These are phyloP conservation scores for Macrosteles quadrilineatus DNA, from an alignment of 1,140 invertebrate genomes.

Conservation along the genomic window DNA sequence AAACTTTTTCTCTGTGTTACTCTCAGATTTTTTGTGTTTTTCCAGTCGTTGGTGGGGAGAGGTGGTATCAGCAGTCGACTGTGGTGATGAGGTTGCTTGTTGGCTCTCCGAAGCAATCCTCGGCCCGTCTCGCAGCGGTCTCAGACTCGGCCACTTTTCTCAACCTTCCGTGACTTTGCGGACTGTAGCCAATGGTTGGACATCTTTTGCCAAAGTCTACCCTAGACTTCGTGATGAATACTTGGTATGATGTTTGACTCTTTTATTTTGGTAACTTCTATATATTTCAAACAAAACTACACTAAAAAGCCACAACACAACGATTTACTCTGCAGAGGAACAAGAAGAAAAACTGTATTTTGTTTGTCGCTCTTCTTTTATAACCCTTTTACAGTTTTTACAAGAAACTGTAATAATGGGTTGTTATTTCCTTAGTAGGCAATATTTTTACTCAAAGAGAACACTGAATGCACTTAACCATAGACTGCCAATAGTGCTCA, in stretches of 20 bases:
- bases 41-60: conserved; percentile 41
- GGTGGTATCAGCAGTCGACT: conserved; percentile 57
- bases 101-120: conserved; percentile 63
- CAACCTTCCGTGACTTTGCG: conserved; percentile 39
- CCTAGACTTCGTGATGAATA: conserved; percentile 42
- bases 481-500: too few relatives aligned
- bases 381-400: too few relatives aligned
- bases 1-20: too few relatives aligned
- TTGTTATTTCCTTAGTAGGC: too few relatives aligned
- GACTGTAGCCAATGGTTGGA: neutral
- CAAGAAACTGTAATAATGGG: too few relatives aligned
- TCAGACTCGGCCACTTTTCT: conserved; percentile 61
- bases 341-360: neutral
- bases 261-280: conserved; percentile 16
- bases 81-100: conserved; percentile 60
- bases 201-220: conserved; percentile 44
- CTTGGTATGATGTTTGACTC: conserved; percentile 45
- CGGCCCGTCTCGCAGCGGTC: conserved; percentile 53
- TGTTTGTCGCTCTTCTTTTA: too few relatives aligned
- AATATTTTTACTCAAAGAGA: too few relatives aligned
- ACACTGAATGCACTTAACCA: too few relatives aligned
- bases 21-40: too few relatives aligned
- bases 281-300: neutral
- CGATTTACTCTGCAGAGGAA: neutral
- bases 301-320: neutral